phyloP scores from a whole-genome alignment of 2,888 invertebrate species.

The Argyra leucocephala region DNA sequence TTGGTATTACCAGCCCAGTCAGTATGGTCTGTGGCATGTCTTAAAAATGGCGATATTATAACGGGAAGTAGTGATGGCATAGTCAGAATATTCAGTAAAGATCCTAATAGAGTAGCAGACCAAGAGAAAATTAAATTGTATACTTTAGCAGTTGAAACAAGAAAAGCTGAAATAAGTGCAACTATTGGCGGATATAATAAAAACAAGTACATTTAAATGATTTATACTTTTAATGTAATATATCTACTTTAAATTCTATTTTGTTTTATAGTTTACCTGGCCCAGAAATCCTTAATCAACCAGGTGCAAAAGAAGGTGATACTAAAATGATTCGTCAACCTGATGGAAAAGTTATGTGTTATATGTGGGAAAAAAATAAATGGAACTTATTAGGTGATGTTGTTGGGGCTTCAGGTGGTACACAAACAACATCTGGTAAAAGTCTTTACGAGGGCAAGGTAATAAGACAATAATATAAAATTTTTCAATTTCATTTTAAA shows the following conservation, averaged over 20 bases:
- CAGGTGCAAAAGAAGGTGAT: conserved; percentile 71
- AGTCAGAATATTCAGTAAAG: conserved; percentile 73
- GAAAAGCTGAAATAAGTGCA: conserved; percentile 51
- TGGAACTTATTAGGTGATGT: conserved; percentile 89
- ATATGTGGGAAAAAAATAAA: conserved; percentile 61
- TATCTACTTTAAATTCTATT: neutral
- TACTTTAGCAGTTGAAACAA: conserved; percentile 61
- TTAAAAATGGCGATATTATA: conserved; percentile 82
- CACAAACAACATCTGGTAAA: conserved; percentile 59
- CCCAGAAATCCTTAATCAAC: conserved; percentile 61
- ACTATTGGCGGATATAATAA: conserved; percentile 79
- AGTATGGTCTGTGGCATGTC: conserved; percentile 74
- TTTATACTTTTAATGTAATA: conserved; percentile 30
- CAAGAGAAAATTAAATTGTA: conserved; percentile 53
- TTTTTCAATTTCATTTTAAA: conserved; percentile 8
- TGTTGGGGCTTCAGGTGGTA: conserved; percentile 63
- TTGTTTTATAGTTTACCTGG: conserved; percentile 61
- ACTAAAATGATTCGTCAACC: conserved; percentile 70
- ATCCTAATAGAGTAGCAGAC: conserved; percentile 60
- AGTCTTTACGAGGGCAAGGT: conserved; percentile 69
- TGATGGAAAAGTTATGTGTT: conserved; percentile 64
- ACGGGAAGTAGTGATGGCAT: conserved; percentile 81
- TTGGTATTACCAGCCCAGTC: conserved; percentile 66
- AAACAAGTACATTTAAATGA: conserved; percentile 73
- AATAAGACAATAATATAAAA: neutral